Evolutionary conservation across 2,113 vertebrate genomes (phyloP).

Genomic region (Tragelaphus scriptus): DNA sequence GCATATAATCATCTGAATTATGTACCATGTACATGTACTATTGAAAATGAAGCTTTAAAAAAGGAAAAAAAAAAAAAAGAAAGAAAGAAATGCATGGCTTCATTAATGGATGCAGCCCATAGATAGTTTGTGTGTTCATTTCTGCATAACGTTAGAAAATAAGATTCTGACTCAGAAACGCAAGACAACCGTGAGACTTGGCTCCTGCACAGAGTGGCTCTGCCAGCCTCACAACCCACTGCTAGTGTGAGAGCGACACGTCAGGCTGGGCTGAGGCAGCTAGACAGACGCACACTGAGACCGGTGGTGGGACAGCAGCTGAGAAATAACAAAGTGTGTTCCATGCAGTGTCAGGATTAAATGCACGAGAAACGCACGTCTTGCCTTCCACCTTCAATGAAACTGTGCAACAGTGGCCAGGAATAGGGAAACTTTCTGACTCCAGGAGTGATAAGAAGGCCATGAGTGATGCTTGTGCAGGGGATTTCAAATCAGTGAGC

Average conservation of each 20-base stretch:
- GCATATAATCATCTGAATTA: background rate
- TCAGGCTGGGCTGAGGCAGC: background rate
- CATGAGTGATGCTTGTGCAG: background rate
- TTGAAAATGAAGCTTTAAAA: background rate
- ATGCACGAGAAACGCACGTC: accelerated
- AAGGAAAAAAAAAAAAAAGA: background rate
- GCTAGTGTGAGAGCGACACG: accelerated
- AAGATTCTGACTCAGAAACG: background rate
- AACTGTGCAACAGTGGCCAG: background rate
- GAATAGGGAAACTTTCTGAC: background rate
- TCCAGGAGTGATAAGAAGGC: background rate
- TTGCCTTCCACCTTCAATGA: background rate
- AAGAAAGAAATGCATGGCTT: background rate
- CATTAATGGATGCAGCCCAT: accelerated
- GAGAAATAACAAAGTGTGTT: background rate
- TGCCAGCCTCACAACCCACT: background rate
- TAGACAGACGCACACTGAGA: background rate
- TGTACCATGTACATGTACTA: background rate
- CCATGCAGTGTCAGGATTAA: accelerated
- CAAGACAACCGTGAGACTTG: background rate
- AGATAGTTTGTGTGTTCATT: accelerated
- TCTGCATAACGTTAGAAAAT: background rate
- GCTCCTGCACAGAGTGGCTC: background rate
- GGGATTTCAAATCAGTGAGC: background rate
- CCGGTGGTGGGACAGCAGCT: accelerated